These are phyloP conservation scores for Leucoraja erinaceus DNA, from an alignment of 2,113 vertebrate species.

Conservation along the genomic window DNA sequence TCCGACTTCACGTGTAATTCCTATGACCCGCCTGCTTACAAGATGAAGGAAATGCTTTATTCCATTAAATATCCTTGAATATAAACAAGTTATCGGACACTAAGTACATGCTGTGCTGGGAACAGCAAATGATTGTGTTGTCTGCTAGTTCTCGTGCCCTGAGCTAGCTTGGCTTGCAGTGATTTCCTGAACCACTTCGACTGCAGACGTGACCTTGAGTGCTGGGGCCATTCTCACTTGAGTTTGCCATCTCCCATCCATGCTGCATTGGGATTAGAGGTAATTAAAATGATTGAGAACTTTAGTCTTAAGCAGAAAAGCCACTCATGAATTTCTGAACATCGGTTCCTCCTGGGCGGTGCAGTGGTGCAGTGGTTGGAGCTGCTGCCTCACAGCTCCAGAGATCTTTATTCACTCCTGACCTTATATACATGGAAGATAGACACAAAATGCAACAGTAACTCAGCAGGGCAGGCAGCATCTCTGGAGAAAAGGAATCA, in stretches of 20 bases:
- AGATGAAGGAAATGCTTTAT: neutral
- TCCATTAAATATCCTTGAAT: neutral
- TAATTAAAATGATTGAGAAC: neutral
- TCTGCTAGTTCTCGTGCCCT: neutral
- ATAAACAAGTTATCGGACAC: neutral
- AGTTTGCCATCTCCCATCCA: neutral
- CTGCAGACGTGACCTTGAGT: no score
- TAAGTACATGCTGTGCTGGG: neutral
- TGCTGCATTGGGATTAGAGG: neutral
- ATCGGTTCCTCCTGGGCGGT: neutral
- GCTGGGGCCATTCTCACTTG: no score
- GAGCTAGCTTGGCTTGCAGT: neutral
- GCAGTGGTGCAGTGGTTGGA: no score
- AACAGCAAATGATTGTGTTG: neutral
- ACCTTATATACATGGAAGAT: no score
- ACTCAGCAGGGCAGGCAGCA: no score
- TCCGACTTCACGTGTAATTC: neutral
- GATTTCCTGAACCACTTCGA: neutral
- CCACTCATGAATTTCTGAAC: neutral
- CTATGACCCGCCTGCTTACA: neutral
- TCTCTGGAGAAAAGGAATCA: no score
- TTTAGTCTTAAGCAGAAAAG: no score
- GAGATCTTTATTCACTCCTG: no score
- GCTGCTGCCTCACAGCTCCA: no score
- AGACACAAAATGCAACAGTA: no score